Conservation (phyloP, 2,797 vertebrate genomes). For the Chaenodraco wilsoni region DNA sequence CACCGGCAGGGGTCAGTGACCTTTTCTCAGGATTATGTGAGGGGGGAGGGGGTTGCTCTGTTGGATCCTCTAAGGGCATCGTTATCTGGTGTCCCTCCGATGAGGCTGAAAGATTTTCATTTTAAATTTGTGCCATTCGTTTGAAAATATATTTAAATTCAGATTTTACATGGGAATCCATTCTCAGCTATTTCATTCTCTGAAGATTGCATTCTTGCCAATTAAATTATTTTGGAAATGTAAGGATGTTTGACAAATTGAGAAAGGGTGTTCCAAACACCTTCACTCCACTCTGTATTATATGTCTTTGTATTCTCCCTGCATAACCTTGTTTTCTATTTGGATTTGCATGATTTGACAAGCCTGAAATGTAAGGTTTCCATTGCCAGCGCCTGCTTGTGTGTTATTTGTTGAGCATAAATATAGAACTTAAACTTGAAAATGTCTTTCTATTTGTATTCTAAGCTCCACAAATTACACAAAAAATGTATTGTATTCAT, state of each 20-base stretch:
- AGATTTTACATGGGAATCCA: neutral
- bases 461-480: too few relatives aligned
- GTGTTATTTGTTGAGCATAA: too few relatives aligned
- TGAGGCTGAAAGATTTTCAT: constrained; percentile 12
- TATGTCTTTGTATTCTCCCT: too few relatives aligned
- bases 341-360: too few relatives aligned
- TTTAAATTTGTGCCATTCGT: constrained; percentile 1
- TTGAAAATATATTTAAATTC: neutral
- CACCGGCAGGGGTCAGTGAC: constrained; percentile 63
- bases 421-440: too few relatives aligned
- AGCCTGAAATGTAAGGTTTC: too few relatives aligned
- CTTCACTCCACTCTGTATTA: neutral
- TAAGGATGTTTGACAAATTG: neutral
- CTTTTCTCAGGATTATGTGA: constrained; percentile 52
- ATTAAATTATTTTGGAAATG: neutral
- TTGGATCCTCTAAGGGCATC: constrained; percentile 46
- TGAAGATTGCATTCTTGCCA: neutral
- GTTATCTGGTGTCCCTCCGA: constrained; percentile 58
- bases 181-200: neutral
- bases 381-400: too few relatives aligned
- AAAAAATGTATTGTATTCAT: too few relatives aligned
- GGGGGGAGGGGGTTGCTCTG: neutral
- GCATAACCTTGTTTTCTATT: too few relatives aligned
- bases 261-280: neutral
- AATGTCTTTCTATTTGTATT: too few relatives aligned